Base-by-base conservation (phyloP, 2,888 invertebrate genomes). In the Scaeva pyrastri region DNA sequence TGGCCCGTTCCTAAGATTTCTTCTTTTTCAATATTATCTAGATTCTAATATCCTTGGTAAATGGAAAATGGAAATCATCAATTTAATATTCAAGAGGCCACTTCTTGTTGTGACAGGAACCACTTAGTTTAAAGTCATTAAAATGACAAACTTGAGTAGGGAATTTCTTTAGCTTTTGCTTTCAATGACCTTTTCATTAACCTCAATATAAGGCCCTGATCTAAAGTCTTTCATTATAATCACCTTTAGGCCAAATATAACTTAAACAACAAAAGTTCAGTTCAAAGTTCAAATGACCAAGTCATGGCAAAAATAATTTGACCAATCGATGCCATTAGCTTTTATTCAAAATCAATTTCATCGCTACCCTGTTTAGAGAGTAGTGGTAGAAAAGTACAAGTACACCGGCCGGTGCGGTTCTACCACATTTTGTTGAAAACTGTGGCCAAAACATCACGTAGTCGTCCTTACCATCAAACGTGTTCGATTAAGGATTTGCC, bases 271-370 rank as follows among this genome's bases (percentile, higher is more conserved):
- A 56, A 81, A 45, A 81, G 21, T 64, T 50, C 71, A 60, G 39
- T 64, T 50, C 71, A 60, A 26, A 41, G 48, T 41, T 72, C 45
- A 76, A 85, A 85, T 73, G 72, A 62, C 66, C 48, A 62, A 43
- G 26, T 43, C 62, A 66, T 66, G 39, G 19, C 66, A 26, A 62
- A 56, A 77, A 81, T 85, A 81, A 81, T 81, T 76, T 85, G 72
- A 45, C 81, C 85, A 85, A 81, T 85, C 76, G 81, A 81, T 73
- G 72, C 81, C 76, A 81, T 81, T 81, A 81, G 85, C 76, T 81
- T 85, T 81, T 81, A 85, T 81, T 85, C 81, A 81, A 81, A 85
- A 81, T 75, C 76, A 76, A 81, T 81, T 85, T 81, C 45, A 55
- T 14, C 26, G 16, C 3, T n/a, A 16, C 12, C 21, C 8, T 60